phyloP scores from a whole-genome alignment of 2,888 invertebrate species.

The Xanthorhoe designata region DNA sequence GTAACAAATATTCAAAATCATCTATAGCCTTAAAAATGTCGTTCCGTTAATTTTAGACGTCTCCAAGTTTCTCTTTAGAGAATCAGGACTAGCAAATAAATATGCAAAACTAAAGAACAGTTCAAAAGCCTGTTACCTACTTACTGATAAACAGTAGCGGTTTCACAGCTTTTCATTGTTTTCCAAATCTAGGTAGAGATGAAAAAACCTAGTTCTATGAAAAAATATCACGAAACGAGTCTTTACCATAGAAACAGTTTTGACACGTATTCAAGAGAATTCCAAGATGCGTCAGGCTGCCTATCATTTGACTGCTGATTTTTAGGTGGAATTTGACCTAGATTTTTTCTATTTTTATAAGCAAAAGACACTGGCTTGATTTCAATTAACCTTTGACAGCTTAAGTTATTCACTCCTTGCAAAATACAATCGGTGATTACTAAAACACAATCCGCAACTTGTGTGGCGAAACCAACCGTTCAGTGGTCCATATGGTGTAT shows the following conservation, averaged over 20 bases:
- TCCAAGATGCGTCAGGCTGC: background rate
- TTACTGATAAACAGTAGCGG: background rate
- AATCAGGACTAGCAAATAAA: constrained; percentile 13
- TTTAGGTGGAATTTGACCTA: background rate
- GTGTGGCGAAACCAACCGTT: constrained; percentile 28
- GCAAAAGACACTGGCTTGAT: constrained; percentile 8
- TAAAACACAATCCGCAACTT: constrained; percentile 23
- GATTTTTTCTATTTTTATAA: background rate
- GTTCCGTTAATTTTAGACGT: constrained; percentile 5
- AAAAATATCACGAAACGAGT: background rate
- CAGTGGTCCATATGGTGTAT: constrained; percentile 20
- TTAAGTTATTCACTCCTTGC: constrained; percentile 23
- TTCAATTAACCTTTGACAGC: constrained; percentile 35
- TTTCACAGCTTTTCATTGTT: constrained; percentile 17
- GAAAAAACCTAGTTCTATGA: background rate
- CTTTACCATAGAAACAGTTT: too few species aligned
- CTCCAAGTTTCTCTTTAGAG: constrained; percentile 4
- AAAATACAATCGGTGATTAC: constrained; percentile 29
- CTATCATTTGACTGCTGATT: background rate
- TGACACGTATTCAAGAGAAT: too few species aligned
- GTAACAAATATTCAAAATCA: background rate
- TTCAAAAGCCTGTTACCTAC: constrained; percentile 12
- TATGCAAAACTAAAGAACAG: constrained; percentile 14
- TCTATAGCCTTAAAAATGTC: background rate
- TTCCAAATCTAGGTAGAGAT: constrained; percentile 9